Base-by-base conservation (phyloP, 2,888 invertebrate species). In the Invenusta paracnida region DNA sequence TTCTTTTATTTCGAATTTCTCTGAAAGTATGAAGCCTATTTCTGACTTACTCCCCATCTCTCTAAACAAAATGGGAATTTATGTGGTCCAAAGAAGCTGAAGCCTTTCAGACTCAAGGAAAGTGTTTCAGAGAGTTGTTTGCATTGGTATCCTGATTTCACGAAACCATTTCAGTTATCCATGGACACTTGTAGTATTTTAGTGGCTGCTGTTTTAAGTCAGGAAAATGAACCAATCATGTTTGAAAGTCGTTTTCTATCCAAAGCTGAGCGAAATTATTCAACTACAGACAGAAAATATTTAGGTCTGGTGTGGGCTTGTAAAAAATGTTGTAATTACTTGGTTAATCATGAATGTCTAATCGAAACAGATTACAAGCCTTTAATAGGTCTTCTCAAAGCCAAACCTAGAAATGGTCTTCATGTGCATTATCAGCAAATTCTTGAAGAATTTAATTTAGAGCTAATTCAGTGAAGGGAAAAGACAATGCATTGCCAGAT, bases 321-420 rank as follows among this genome's bases (percentile, higher is more conserved):
- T 29, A 79, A 82, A 73, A 73, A 25, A 13, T 2, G 5, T 73
- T 23, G 73, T 13, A 13, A 73, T 23, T 23, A 73, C 2, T 73
- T 73, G 73, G 73, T 73, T 23, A 73, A 73, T 73, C 73, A 5
- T 17, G 17, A 48, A 17, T 73, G 73, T 5, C 23, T 17, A 48
- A 48, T 11, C 5, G 5, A 11, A 17, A 48, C 48, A 48, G 23
- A 79, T 2, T 29, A 2, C 5, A 82, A 82, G 29, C 82, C 79
- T n/a, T 82, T 27, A 29, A 5, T 82, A 1, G 29, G 29, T 5
- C 82, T 82, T 5, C 5, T 82, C 27, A 82, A 82, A 73, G 29
- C 29, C 29, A 28, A 82, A 82, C 82, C 82, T 82, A 29, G 82
- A 30, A 82, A 82, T 82, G 82, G 31, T 82, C 82, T 11, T 30